These are phyloP conservation scores for Platyura marginata DNA, from an alignment of 1,140 invertebrate species.

Conservation along the genomic window DNA sequence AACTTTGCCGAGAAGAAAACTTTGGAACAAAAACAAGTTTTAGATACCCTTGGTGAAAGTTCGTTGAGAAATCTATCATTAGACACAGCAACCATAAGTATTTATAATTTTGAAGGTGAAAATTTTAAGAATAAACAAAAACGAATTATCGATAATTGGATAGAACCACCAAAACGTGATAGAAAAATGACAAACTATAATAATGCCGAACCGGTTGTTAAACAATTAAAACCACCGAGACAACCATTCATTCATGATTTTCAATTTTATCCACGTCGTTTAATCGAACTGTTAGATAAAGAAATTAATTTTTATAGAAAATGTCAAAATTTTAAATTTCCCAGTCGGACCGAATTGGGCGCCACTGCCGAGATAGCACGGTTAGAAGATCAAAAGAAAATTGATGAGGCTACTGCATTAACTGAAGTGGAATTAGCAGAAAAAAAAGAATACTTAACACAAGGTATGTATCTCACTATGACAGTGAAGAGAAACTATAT, in stretches of 20 bases:
- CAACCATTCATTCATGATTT: constrained; percentile 99
- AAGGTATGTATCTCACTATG: constrained; percentile 29
- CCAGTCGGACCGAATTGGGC: constrained; percentile 85
- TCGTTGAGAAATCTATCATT: constrained; percentile 88
- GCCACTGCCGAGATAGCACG: constrained; percentile 86
- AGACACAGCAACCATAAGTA: constrained; percentile 59
- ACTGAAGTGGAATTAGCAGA: constrained; percentile 79
- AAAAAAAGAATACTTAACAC: constrained; percentile 81
- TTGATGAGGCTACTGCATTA: constrained; percentile 83
- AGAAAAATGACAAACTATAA: constrained; percentile 95
- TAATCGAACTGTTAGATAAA: constrained; percentile 95
- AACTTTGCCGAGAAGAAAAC: constrained; percentile 85
- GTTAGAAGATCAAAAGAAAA: constrained; percentile 88
- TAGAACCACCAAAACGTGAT: constrained; percentile 97
- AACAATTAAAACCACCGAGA: constrained; percentile 75
- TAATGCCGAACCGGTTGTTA: constrained; percentile 92
- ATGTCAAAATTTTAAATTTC: constrained; percentile 89
- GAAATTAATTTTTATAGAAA: constrained; percentile 97
- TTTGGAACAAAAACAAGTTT: constrained; percentile 78
- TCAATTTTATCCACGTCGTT: constrained; percentile 93
- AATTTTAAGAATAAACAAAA: constrained; percentile 80
- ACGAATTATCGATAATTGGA: constrained; percentile 79
- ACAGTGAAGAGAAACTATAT: constrained; percentile 2
- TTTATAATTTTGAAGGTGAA: constrained; percentile 94
- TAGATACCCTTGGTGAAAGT: constrained; percentile 80